Conservation (phyloP, 2,797 vertebrate species). For the Tamandua tetradactyla region DNA sequence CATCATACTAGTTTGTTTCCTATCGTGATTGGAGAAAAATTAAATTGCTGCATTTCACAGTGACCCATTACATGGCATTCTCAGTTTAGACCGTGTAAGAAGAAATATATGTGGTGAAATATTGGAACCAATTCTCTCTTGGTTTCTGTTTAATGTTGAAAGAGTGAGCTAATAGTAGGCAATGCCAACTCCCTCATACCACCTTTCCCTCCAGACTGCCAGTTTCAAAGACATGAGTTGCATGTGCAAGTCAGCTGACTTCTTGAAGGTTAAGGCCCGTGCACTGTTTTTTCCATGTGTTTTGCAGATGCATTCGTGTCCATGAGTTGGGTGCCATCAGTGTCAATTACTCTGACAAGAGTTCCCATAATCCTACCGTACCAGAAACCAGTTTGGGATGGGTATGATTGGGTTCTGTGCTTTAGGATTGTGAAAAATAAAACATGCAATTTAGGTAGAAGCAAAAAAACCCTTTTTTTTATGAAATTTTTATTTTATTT, state of each 20-base stretch:
- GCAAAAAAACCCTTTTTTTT: conserved; percentile 83
- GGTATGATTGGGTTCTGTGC: conserved; percentile 70
- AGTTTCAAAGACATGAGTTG: conserved; percentile 76
- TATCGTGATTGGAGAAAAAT: conserved; percentile 86
- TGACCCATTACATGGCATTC: conserved; percentile 90
- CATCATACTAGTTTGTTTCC: conserved; percentile 88
- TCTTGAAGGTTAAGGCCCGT: conserved; percentile 74
- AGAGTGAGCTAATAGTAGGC: conserved; percentile 80
- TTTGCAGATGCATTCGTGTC: conserved; percentile 76
- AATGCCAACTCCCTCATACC: conserved; percentile 69
- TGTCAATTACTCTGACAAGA: conserved; percentile 53
- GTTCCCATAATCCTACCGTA: conserved; percentile 63
- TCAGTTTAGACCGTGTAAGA: conserved; percentile 87
- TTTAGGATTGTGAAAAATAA: conserved; percentile 85
- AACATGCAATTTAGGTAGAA: conserved; percentile 84
- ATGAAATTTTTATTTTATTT: conserved; percentile 74
- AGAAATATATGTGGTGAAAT: conserved; percentile 80
- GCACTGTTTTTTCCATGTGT: conserved; percentile 79
- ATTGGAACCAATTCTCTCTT: conserved; percentile 80
- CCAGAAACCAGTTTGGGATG: conserved; percentile 71
- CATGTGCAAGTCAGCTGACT: conserved; percentile 80
- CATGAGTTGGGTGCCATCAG: conserved; percentile 51
- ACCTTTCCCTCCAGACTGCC: conserved; percentile 76
- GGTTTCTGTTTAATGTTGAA: conserved; percentile 83
- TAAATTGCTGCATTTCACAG: conserved; percentile 86